A percentile compares a stretch with the other conserved stretches of the same genome.
Conservation (phyloP, 1,140 invertebrate species). For the Anthonomus grandis region DNA sequence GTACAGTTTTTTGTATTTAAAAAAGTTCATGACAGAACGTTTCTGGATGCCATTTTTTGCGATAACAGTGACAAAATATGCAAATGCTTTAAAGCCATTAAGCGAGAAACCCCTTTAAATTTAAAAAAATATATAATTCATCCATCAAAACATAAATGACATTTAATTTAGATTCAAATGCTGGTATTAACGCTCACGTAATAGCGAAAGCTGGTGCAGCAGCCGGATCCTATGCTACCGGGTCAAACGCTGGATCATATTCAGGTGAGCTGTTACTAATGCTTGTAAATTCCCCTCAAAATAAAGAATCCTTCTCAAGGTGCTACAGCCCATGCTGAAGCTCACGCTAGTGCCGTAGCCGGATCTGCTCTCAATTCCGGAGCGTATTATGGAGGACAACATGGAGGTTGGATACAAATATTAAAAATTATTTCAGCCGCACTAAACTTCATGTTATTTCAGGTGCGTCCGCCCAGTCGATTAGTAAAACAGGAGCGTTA, state of each 20-base stretch:
- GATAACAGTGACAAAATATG: too few relatives aligned
- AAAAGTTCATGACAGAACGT: too few relatives aligned
- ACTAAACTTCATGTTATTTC: conserved; percentile 1
- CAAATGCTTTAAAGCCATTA: neutral
- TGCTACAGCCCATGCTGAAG: conserved; percentile 1
- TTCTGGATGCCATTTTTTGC: too few relatives aligned
- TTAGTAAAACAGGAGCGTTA: neutral
- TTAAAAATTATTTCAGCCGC: too few relatives aligned
- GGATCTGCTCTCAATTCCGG: neutral
- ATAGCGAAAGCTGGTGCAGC: neutral
- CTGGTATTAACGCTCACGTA: neutral
- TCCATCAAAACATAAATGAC: conserved; percentile 1
- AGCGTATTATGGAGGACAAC: too few relatives aligned
- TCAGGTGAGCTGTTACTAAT: too few relatives aligned
- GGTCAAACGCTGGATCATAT: too few relatives aligned
- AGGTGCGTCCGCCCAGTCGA: neutral
- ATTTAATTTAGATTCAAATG: neutral
- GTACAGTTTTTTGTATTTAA: too few relatives aligned
- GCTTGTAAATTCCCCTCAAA: too few relatives aligned
- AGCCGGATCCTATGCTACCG: neutral
- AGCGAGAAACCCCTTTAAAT: neutral
- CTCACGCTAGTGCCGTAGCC: neutral
- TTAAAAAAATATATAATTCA: neutral
- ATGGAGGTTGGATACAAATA: too few relatives aligned
- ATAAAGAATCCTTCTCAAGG: neutral